Conservation (phyloP, 2,113 vertebrate species). For the Peromyscus maniculatus region DNA sequence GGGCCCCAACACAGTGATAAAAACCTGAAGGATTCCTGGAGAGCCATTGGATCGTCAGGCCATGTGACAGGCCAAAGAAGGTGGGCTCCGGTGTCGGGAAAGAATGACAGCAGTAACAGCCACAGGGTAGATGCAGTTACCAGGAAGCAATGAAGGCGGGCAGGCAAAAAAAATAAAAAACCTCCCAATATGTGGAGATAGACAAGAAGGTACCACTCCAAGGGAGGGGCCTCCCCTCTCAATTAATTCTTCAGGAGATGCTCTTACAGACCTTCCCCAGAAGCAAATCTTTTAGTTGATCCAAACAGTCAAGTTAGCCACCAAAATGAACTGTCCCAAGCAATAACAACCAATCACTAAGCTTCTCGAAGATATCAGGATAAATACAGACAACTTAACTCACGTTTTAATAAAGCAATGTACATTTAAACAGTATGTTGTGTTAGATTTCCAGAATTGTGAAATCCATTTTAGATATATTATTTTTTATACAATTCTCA, state of each 20-base stretch:
- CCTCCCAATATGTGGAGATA: not conserved
- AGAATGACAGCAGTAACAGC: not conserved
- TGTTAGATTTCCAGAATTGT: not conserved
- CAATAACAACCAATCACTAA: not conserved
- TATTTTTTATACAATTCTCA: constrained; percentile 22
- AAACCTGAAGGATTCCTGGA: not conserved
- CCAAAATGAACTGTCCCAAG: not conserved
- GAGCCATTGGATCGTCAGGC: not conserved
- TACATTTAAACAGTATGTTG: constrained; percentile 22
- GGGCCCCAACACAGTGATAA: not conserved
- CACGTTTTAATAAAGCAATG: not conserved
- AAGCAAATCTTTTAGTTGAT: not conserved
- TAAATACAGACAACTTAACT: constrained; percentile 5
- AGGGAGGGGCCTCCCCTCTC: not conserved
- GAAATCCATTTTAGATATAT: constrained; percentile 7
- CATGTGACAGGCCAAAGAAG: not conserved
- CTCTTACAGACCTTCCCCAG: not conserved
- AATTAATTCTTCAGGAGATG: not conserved
- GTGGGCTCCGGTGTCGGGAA: not conserved
- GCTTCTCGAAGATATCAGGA: not conserved
- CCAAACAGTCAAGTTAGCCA: not conserved
- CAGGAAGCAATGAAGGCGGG: not conserved
- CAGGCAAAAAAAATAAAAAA: not conserved
- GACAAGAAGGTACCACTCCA: not conserved
- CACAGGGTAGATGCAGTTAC: not conserved